Evolutionary conservation across 2,888 invertebrate genomes (phyloP).

Genomic region (Synergus japonicus): DNA sequence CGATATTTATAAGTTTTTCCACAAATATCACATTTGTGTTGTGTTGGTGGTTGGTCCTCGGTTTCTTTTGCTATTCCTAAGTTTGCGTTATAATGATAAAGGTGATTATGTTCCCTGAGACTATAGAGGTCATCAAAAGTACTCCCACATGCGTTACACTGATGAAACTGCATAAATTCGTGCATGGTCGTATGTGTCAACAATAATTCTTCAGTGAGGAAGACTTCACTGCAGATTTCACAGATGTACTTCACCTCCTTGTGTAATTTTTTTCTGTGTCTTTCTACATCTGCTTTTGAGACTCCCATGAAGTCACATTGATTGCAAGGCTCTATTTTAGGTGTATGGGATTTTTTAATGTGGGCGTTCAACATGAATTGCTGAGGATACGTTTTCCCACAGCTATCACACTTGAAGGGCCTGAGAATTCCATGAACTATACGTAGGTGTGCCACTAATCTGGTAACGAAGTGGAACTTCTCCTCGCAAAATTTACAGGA

Average conservation of each 20-base stretch:
- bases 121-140: constrained; percentile 64
- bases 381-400: constrained; percentile 68
- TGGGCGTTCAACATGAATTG: constrained; percentile 70
- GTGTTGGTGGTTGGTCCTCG: constrained; percentile 35
- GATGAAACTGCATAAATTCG: constrained; percentile 68
- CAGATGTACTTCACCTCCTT: constrained; percentile 63
- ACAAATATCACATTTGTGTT: constrained; percentile 71
- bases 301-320: constrained; percentile 68
- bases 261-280: constrained; percentile 63
- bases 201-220: constrained; percentile 66
- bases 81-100: constrained; percentile 59
- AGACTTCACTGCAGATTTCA: constrained; percentile 64
- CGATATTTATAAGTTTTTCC: constrained; percentile 69
- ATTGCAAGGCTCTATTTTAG: constrained; percentile 62
- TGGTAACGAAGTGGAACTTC: constrained; percentile 68
- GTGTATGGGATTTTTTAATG: constrained; percentile 67
- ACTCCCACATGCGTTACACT: constrained; percentile 68
- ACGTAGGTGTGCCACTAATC: constrained; percentile 67
- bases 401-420: constrained; percentile 68
- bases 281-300: constrained; percentile 62
- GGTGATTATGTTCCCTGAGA: constrained; percentile 65
- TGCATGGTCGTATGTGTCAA: constrained; percentile 69
- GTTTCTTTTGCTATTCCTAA: constrained; percentile 10
- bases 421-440: constrained; percentile 66
- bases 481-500: constrained; percentile 67